Evolutionary conservation across 2,888 invertebrate species (phyloP).

Genomic region (Acanthosepion esculentum): DNA sequence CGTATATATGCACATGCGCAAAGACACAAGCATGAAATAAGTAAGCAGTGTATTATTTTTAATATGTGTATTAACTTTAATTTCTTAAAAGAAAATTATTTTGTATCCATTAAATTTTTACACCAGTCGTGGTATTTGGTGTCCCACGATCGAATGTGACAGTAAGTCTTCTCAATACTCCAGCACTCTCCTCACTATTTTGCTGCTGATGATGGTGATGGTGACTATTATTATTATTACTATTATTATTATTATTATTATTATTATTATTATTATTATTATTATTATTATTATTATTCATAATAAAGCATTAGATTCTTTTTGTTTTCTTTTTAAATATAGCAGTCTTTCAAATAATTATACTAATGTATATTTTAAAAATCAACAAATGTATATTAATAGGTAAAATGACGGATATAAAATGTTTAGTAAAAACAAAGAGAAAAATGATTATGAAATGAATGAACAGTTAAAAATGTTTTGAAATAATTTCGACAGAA

Average conservation of each 20-base stretch:
- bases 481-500: not conserved
- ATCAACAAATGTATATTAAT: not conserved
- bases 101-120: too few relatives aligned
- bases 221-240: not conserved
- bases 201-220: not conserved
- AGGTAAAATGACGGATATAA: not conserved
- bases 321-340: not conserved
- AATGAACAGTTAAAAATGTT: not conserved
- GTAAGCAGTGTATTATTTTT: not conserved
- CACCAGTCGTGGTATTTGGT: not conserved
- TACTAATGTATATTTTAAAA: not conserved
- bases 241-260: constrained; percentile 11
- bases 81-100: not conserved
- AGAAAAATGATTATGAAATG: not conserved
- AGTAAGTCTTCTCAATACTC: not conserved
- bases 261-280: constrained; percentile 33
- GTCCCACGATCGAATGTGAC: not conserved
- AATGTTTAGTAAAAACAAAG: not conserved
- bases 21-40: not conserved
- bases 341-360: not conserved
- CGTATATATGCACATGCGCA: not conserved
- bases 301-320: not conserved
- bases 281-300: constrained; percentile 15
- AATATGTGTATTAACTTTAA: not conserved
- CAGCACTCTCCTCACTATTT: not conserved